phyloP scores from a whole-genome alignment of 2,888 invertebrate species.

The Sphaerophoria taeniata region DNA sequence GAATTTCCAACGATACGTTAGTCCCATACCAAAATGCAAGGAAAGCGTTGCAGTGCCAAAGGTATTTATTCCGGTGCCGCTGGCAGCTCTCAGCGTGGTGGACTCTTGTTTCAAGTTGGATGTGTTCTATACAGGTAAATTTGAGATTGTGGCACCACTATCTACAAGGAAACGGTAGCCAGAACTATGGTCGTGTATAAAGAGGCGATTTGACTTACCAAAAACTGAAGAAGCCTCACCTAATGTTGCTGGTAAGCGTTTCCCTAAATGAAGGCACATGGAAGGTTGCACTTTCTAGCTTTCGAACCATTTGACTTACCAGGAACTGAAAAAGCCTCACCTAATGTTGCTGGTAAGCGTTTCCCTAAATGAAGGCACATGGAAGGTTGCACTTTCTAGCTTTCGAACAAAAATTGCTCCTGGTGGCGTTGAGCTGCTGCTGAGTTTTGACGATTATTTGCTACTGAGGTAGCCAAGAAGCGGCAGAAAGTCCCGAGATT shows the following conservation, averaged over 20 bases:
- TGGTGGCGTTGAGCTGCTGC: slow-evolving; percentile 22
- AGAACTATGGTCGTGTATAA: slow-evolving; percentile 30
- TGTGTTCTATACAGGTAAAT: slow-evolving; percentile 22
- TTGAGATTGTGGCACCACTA: slow-evolving; percentile 21
- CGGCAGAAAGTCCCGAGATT: slow-evolving; percentile 5
- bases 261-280: slow-evolving; percentile 17
- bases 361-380: too few species aligned
- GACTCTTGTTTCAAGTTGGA: slow-evolving; percentile 1
- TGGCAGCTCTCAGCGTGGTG: slow-evolving; percentile 1
- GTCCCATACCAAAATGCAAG: slow-evolving; percentile 14
- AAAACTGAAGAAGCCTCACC: slow-evolving; percentile 25
- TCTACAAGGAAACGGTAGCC: slow-evolving; percentile 44
- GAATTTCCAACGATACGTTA: slow-evolving; percentile 4
- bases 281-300: slow-evolving; percentile 12
- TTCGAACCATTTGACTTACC: slow-evolving; percentile 29
- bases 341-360: slow-evolving; percentile 9
- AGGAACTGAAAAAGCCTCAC: slow-evolving; percentile 2
- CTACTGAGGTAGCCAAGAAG: slow-evolving; percentile 21
- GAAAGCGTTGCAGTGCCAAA: slow-evolving; percentile 24
- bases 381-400: too few species aligned
- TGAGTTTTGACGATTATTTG: too few species aligned
- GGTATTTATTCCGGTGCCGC: slow-evolving; percentile 19
- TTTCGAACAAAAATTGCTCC: slow-evolving; percentile 3
- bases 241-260: slow-evolving; percentile 20
- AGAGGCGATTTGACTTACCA: slow-evolving; percentile 23